Evolutionary conservation across 2,113 vertebrate species (phyloP).

Genomic region (Anoplopoma fimbria): DNA sequence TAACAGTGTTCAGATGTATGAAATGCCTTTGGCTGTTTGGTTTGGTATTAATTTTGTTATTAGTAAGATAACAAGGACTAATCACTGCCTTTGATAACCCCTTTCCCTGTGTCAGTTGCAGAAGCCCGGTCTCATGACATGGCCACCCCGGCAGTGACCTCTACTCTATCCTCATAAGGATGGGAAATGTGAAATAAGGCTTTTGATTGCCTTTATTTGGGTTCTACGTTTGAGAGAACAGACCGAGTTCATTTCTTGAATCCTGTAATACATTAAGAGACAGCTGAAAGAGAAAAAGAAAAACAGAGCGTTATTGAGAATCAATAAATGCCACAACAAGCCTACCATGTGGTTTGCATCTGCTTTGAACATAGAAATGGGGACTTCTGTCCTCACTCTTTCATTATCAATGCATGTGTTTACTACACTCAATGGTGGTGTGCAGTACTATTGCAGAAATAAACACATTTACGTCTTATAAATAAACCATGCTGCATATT

Average conservation of each 20-base stretch:
- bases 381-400: neutral
- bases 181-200: neutral
- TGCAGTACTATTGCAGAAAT: neutral
- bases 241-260: neutral
- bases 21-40: slow-evolving; percentile 19
- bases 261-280: slow-evolving; percentile 1
- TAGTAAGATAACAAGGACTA: neutral
- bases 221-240: neutral
- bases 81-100: neutral
- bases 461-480: neutral
- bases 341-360: slow-evolving; percentile 8
- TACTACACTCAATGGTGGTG: neutral
- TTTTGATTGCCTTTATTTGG: neutral
- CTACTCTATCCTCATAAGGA: neutral
- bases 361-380: neutral
- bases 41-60: slow-evolving; percentile 12
- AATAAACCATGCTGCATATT: slow-evolving; percentile 6
- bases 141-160: neutral
- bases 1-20: neutral
- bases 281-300: neutral
- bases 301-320: slow-evolving; percentile 26
- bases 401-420: slow-evolving; percentile 19
- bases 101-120: neutral
- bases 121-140: neutral
- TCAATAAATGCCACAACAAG: slow-evolving; percentile 15